Base-by-base conservation (phyloP, 64 coral and sea anemone genomes). In the Platygyra sinensis region DNA sequence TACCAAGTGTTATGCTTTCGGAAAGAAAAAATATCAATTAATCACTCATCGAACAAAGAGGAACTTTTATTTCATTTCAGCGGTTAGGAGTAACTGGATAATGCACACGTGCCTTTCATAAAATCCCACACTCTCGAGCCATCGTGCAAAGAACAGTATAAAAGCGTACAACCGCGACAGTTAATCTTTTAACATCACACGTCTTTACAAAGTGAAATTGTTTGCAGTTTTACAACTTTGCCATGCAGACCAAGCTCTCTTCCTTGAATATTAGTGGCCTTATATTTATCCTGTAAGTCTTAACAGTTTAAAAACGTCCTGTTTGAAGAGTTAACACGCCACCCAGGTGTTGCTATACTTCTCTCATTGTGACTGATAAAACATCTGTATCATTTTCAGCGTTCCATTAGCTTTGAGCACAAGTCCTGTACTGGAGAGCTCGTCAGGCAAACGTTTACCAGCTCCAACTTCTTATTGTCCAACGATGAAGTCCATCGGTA, bases 261-360 rank as follows among this genome's bases (percentile, higher is more conserved):
- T 22, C 81, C 32, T 71, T 49, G 10, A 71, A 60, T 49, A 28
- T 51, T 72, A 51, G 81, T 69, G 62, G 36, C 4, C 24, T 85
- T 27, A 85, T 85, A 29, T 71, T 85, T 52, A 72, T 67, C 81
- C 30, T 85, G 81, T 85, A 85, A 85, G 63, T 85, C 36, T 27
- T 69, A 38, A 50, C 62, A 85, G 42, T 72, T 71, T 67, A n/a
- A 28, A 13, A 85, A 71, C 16, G 0, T 16, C 6, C 36, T 38
- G 22, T 67, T 69, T 65, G 60, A 83, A 30, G 60, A 83, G 33
- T 46, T 46, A 46, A 46, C 42, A 46, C 42, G 42, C 42, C 42
- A 46, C 57, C 30, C 59, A 62, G 30, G 30, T 81, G 54, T 80
- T 55, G 52, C 52, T 55, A 55, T 55, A 55, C 4, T 55, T 55